Evolutionary conservation across 1,140 invertebrate species (phyloP).

Genomic region (Phortica variegata): DNA sequence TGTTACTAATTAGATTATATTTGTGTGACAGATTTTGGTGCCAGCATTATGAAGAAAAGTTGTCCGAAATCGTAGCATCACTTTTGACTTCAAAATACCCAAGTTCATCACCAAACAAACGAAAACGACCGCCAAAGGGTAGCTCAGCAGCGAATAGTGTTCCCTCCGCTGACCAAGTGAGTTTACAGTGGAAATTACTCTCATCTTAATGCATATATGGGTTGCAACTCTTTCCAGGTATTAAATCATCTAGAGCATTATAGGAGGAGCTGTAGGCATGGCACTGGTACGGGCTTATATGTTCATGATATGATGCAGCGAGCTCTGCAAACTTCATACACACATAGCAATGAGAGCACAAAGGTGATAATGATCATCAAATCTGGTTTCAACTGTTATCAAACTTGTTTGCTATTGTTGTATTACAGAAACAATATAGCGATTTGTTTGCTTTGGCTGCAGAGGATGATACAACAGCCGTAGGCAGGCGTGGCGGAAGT

Average conservation of each 20-base stretch:
- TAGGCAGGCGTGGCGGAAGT: conserved; percentile 48
- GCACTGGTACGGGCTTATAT: conserved; percentile 62
- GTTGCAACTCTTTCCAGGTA: conserved; percentile 65
- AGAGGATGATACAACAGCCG: conserved; percentile 69
- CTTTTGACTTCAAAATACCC: conserved; percentile 78
- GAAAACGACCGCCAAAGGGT: conserved; percentile 76
- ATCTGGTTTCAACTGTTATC: not conserved
- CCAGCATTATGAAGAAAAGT: conserved; percentile 84
- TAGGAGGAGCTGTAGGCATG: conserved; percentile 70
- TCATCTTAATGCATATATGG: not conserved
- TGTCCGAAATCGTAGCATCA: conserved; percentile 79
- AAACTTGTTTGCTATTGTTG: not conserved
- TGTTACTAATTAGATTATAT: not conserved
- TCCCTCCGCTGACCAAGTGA: conserved; percentile 62
- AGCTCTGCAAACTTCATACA: conserved; percentile 78
- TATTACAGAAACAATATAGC: conserved; percentile 79
- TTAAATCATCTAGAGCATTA: conserved; percentile 90
- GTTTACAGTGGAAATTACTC: not conserved
- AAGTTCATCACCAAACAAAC: conserved; percentile 82
- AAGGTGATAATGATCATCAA: conserved; percentile 56
- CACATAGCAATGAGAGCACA: conserved; percentile 75
- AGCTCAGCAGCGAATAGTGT: conserved; percentile 63
- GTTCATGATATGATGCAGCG: conserved; percentile 84
- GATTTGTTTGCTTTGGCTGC: conserved; percentile 89
- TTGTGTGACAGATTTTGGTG: conserved; percentile 73